Conservation (phyloP, 2,888 invertebrate species). For the Carabus problematicus region DNA sequence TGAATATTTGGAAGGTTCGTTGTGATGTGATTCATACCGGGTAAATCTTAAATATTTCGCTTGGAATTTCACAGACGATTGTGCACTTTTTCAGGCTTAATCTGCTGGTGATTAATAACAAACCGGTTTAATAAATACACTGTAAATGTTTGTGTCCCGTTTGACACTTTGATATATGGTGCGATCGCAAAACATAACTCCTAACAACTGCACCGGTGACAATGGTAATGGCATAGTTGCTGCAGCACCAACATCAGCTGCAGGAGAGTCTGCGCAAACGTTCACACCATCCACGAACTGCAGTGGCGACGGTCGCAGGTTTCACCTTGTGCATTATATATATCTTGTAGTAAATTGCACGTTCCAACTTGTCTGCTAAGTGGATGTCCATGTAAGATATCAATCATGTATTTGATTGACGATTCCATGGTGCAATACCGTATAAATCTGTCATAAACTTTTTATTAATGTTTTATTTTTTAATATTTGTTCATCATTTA, state of each 20-base stretch:
- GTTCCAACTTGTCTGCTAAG: too few species aligned
- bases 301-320: too few species aligned
- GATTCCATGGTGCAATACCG: too few species aligned
- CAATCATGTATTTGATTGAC: too few species aligned
- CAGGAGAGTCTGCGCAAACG: background rate
- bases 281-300: background rate
- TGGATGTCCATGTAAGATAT: too few species aligned
- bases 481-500: too few species aligned
- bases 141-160: background rate
- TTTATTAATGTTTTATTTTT: too few species aligned
- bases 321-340: too few species aligned
- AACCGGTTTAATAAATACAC: conserved; percentile 25
- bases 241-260: conserved; percentile 8
- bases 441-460: too few species aligned
- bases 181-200: conserved; percentile 28
- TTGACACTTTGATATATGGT: conserved; percentile 23
- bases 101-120: conserved; percentile 25
- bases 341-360: too few species aligned
- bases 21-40: background rate
- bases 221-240: conserved; percentile 10
- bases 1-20: background rate
- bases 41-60: background rate
- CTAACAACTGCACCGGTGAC: conserved; percentile 15
- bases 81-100: conserved; percentile 13
- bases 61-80: conserved; percentile 5